A percentile compares a stretch with the other conserved stretches of the same genome.
These are phyloP conservation scores for Laticauda colubrina DNA, from an alignment of 2,113 vertebrate species.

Conservation along the genomic window DNA sequence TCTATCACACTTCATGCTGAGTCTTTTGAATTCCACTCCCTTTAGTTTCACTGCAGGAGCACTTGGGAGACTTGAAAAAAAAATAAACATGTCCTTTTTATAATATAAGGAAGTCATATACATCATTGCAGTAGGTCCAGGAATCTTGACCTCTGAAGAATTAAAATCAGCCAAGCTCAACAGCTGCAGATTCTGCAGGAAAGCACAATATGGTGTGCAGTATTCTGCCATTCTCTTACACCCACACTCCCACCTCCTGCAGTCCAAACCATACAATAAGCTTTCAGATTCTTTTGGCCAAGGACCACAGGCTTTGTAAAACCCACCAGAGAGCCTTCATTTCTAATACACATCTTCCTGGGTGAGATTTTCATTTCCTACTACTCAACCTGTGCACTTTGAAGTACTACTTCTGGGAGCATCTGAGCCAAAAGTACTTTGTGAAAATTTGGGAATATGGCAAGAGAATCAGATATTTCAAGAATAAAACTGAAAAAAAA, in stretches of 20 bases:
- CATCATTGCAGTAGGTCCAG: background rate
- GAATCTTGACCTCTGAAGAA: slow-evolving; percentile 10
- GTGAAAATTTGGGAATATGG: background rate
- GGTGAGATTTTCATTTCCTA: background rate
- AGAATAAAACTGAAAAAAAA: background rate
- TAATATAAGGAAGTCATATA: slow-evolving; percentile 40
- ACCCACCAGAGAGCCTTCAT: background rate
- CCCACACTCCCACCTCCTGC: background rate
- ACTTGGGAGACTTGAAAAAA: slow-evolving; percentile 57
- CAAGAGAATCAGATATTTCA: background rate
- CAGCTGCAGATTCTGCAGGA: background rate
- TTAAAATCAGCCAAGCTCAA: background rate
- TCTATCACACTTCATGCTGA: slow-evolving; percentile 47
- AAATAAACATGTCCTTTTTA: slow-evolving; percentile 64
- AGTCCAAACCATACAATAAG: background rate
- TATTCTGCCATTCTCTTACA: background rate
- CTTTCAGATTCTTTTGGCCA: background rate
- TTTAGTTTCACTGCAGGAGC: slow-evolving; percentile 48
- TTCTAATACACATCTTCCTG: background rate
- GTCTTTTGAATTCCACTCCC: slow-evolving; percentile 46
- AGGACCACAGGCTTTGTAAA: background rate
- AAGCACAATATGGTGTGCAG: background rate
- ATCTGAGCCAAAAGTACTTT: background rate
- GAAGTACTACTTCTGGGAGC: background rate
- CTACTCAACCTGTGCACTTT: background rate